Evolutionary conservation across 2,113 vertebrate species (phyloP), one percentile per base, ranked within the genome.

Genomic region (Craseonycteris thonglongyai): DNA sequence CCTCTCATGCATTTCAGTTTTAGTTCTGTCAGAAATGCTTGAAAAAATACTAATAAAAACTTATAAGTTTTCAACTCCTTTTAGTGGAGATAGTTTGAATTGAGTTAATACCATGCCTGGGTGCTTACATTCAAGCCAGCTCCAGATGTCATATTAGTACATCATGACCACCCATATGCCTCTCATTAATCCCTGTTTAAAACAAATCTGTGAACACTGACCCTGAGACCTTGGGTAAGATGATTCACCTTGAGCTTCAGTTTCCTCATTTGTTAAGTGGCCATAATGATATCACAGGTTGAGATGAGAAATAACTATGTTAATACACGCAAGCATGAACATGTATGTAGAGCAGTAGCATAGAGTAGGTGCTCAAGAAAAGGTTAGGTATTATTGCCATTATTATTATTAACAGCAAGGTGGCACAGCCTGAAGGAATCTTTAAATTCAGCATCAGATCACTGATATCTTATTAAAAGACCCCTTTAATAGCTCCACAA

Each of bases 41-140:
- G 26, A 63, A 89, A 91, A 65, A 65, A n/a, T 87, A 86, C 28
- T 92, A 78, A 68, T 69, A 96, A 94, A 92, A 93, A 76, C 28
- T 21, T 19, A 38, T 16, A 85, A 51, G 6, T 88, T 74, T 71
- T 72, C 38, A 63, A 58, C 38, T 47, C 18, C 56, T 81, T 61
- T 54, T 10, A 51, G 13, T 88, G n/a, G 35, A 47, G 0, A 78
- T 11, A n/a, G 7, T 47, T 74, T 74, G 51, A 88, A 7, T 18
- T 83, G 63, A 89, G 13, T 66, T 58, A 54, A 54, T 33, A 3
- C 35, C 49, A 7, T 40, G 16, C 21, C 45, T 47, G 7, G 85
- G 8, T 58, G 49, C 38, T 11, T 26, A 80, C 88, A 76, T 56
- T 28, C 47, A 63, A 13, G 18, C 16, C 35, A 56, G 7, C 8